Evolutionary conservation across 1,140 invertebrate species (phyloP).

Genomic region (Vanessa atalanta): DNA sequence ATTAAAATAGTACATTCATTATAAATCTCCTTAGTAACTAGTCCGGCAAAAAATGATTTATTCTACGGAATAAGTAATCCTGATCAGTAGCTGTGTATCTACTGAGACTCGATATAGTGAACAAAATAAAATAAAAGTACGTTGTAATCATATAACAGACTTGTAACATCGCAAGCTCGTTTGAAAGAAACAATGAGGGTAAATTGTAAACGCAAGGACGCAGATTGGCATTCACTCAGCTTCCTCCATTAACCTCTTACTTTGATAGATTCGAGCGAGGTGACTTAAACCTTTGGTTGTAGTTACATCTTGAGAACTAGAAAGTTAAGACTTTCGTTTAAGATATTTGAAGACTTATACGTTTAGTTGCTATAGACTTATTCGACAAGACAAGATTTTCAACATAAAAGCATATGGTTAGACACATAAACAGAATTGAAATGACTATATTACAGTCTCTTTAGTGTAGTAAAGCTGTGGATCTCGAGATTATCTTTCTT

Average conservation of each 20-base stretch:
- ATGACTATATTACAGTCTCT: no score
- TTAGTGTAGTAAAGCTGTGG: no score
- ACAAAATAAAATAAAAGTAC: background rate
- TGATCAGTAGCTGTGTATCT: no score
- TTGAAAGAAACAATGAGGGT: conserved; percentile 29
- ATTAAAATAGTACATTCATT: no score
- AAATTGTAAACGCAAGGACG: conserved; percentile 28
- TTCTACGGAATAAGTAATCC: no score
- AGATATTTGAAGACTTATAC: conserved; percentile 12
- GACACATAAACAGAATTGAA: background rate
- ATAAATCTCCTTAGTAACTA: no score
- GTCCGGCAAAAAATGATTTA: no score
- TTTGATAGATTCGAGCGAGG: background rate
- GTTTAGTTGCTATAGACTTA: background rate
- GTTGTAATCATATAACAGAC: background rate
- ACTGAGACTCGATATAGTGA: no score
- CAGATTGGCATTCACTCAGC: conserved; percentile 27
- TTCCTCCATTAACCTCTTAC: conserved; percentile 19
- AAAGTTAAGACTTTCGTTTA: conserved; percentile 26
- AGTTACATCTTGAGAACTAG: conserved; percentile 16
- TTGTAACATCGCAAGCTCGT: background rate
- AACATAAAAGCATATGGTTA: background rate
- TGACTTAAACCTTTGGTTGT: conserved; percentile 2
- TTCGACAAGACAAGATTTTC: conserved; percentile 7
- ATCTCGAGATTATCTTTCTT: no score